These are phyloP conservation scores for Tyrophagus putrescentiae DNA, from an alignment of 1,140 invertebrate species.

Conservation along the genomic window DNA sequence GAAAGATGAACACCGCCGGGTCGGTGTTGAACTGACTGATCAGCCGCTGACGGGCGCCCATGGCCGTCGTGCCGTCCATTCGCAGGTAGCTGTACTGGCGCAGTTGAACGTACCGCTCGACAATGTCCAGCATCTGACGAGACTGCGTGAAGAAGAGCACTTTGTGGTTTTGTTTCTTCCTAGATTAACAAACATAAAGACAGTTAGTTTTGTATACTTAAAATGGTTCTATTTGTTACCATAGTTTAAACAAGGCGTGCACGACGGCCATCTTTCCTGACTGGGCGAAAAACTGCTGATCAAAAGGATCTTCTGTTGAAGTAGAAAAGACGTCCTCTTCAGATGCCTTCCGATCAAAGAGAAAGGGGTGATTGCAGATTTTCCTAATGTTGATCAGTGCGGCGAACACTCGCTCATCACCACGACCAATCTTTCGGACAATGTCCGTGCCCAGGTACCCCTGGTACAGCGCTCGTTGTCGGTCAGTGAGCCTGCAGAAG, in stretches of 20 bases:
- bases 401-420: slow-evolving; percentile 51
- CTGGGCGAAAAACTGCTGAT: slow-evolving; percentile 59
- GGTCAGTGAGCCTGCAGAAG: slow-evolving; percentile 73
- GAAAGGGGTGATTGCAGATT: slow-evolving; percentile 81
- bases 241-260: slow-evolving; percentile 71
- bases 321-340: slow-evolving; percentile 34
- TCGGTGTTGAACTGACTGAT: slow-evolving; percentile 74
- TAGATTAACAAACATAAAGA: no score
- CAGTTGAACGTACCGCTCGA: slow-evolving; percentile 64
- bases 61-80: slow-evolving; percentile 77
- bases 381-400: slow-evolving; percentile 75
- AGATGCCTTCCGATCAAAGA: slow-evolving; percentile 39
- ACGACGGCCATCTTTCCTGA: slow-evolving; percentile 95
- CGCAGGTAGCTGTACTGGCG: slow-evolving; percentile 64
- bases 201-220: no score
- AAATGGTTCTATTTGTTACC: slow-evolving; percentile 43
- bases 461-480: slow-evolving; percentile 65
- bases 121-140: slow-evolving; percentile 68
- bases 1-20: slow-evolving; percentile 64
- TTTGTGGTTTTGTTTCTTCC: slow-evolving; percentile 64
- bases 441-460: slow-evolving; percentile 58
- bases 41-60: slow-evolving; percentile 59
- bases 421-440: slow-evolving; percentile 48
- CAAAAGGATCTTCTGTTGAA: no score
- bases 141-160: slow-evolving; percentile 84